Conservation (phyloP, 2,888 invertebrate genomes). For the Erebia aethiops region DNA sequence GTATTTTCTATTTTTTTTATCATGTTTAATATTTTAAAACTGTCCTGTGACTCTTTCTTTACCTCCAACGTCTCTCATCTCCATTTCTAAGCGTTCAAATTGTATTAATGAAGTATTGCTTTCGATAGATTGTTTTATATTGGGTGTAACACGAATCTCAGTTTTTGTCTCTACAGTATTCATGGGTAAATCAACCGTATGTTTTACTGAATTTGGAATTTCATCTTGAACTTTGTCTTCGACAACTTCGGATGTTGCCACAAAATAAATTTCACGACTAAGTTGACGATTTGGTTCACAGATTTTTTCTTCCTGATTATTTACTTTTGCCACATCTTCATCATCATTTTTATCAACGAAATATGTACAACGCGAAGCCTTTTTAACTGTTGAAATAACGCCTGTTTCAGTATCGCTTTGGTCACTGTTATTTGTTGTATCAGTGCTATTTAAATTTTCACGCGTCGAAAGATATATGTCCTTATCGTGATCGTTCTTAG, state of each 20-base stretch:
- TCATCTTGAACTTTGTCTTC: constrained; percentile 4
- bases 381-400: constrained; percentile 5
- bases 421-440: constrained; percentile 9
- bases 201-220: constrained; percentile 1
- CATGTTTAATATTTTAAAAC: constrained; percentile 50
- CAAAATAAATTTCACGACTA: constrained; percentile 27
- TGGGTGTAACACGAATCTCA: neutral
- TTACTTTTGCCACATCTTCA: neutral
- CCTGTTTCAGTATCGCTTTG: neutral
- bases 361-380: constrained; percentile 7
- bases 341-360: neutral
- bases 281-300: neutral
- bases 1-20: constrained; percentile 55
- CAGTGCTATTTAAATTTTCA: constrained; percentile 11
- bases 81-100: constrained; percentile 64
- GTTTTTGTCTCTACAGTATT: neutral
- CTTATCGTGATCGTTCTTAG: constrained; percentile 47
- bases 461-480: constrained; percentile 10
- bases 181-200: neutral
- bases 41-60: constrained; percentile 39
- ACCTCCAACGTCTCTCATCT: constrained; percentile 45
- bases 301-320: neutral
- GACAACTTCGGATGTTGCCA: constrained; percentile 5
- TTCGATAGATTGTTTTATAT: constrained; percentile 48
- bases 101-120: constrained; percentile 60